Conservation (phyloP, 2,888 invertebrate genomes). For the Diogma glabrata region DNA sequence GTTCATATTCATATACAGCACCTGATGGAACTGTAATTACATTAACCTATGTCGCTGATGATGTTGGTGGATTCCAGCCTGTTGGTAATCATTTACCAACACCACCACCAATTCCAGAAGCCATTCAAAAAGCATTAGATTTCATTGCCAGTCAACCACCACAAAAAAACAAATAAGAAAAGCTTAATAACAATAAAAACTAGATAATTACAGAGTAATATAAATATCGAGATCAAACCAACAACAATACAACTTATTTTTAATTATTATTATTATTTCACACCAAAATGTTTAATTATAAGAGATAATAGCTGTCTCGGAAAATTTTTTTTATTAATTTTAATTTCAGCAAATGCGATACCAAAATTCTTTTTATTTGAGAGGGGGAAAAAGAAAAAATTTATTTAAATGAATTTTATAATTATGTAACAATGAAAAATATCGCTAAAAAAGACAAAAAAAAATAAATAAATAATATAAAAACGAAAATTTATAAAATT, state of each 20-base stretch:
- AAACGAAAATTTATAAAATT: no score
- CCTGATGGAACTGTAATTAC: slow-evolving; percentile 59
- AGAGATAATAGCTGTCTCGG: not conserved
- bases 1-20: slow-evolving; percentile 55
- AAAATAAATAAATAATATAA: no score
- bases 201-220: not conserved
- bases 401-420: no score
- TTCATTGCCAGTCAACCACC: slow-evolving; percentile 55
- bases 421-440: no score
- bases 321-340: not conserved
- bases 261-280: not conserved
- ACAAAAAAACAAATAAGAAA: slow-evolving; percentile 27
- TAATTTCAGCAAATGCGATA: slow-evolving; percentile 5
- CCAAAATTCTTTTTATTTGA: not conserved
- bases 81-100: slow-evolving; percentile 60
- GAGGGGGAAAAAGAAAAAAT: no score
- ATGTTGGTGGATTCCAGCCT: slow-evolving; percentile 51
- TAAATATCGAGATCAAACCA: not conserved
- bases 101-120: slow-evolving; percentile 63
- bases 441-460: no score
- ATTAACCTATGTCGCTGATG: slow-evolving; percentile 58
- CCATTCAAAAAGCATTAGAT: slow-evolving; percentile 62
- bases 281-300: not conserved
- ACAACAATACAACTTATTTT: not conserved
- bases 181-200: not conserved